Evolutionary conservation across 1,140 invertebrate genomes (phyloP), one percentile per base, ranked within the genome.

Genomic region (Ylistrum balloti): DNA sequence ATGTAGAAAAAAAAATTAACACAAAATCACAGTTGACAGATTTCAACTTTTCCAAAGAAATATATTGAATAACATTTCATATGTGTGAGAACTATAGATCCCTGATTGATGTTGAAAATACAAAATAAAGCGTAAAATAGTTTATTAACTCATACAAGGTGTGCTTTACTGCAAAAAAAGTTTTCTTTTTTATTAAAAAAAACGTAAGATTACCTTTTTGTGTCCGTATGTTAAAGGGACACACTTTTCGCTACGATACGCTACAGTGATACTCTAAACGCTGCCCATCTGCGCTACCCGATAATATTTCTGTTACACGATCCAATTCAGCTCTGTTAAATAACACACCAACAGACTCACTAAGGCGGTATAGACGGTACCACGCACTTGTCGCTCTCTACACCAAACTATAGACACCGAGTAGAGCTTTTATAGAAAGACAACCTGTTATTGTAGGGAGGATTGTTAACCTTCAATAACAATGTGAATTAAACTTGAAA

Each of bases 401-500:
- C 0, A 28, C 56, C n/a, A 28, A 13, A 74, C 56, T 28, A 74
- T 28, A n/a, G n/a, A 9, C n/a, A 74, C 0, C n/a, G 56, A 74
- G 56, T 56, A 56, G 22, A 56, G 56, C n/a, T 74, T n/a, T 74
- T 74, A 74, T 74, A 11, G 56, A 48, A 74, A 74, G 56, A 74
- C 56, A 74, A 28, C 22, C 56, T 74, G 56, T 74, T 74, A 74
- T 74, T 74, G 56, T 74, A 74, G 56, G 28, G 56, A n/a, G 5
- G 22, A 74, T 74, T 74, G 56, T 74, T 74, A 74, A 74, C 56
- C 56, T 74, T 5, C 56, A 74, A 74, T 74, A 74, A 74, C 56
- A 74, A 74, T 74, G 56, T 28, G 56, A 28, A 74, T 1, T 74
- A 74, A 74, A 74, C 56, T 74, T 74, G 56, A 74, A 74, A 74